Evolutionary conservation across 2,888 invertebrate species (phyloP).

Genomic region (Taphrorychus bicolor): DNA sequence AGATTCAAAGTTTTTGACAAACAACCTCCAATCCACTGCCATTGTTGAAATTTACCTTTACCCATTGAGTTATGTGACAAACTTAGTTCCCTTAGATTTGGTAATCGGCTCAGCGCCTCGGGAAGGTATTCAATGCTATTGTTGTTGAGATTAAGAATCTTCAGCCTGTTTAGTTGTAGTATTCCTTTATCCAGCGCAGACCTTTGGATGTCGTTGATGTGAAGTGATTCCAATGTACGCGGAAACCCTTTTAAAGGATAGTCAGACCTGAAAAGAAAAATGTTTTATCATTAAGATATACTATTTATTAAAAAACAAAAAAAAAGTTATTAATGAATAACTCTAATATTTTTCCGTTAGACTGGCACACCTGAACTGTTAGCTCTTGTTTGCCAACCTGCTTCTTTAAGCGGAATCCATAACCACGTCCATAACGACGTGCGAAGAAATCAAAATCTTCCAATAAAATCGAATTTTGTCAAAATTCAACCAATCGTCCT

Average conservation of each 20-base stretch:
- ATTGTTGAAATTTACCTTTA: constrained; percentile 63
- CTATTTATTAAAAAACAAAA: too few relatives aligned
- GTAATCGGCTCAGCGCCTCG: constrained; percentile 70
- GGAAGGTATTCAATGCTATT: constrained; percentile 77
- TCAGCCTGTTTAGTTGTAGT: constrained; percentile 69
- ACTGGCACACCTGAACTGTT: too few relatives aligned
- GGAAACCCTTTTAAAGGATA: constrained; percentile 79
- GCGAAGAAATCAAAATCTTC: too few relatives aligned
- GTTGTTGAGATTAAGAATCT: constrained; percentile 71
- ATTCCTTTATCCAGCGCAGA: constrained; percentile 75
- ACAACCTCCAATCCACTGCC: constrained; percentile 72
- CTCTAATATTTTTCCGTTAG: too few relatives aligned
- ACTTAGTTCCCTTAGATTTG: constrained; percentile 68
- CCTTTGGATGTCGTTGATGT: constrained; percentile 68
- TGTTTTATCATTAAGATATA: not conserved
- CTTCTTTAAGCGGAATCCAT: too few relatives aligned
- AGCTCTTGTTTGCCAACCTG: too few relatives aligned
- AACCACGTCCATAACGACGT: too few relatives aligned
- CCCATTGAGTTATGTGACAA: constrained; percentile 72
- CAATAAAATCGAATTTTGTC: too few relatives aligned
- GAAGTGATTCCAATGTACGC: constrained; percentile 69
- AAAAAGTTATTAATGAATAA: too few relatives aligned
- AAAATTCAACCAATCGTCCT: too few relatives aligned
- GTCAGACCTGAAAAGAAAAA: constrained; percentile 61
- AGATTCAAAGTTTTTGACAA: constrained; percentile 63